These are phyloP conservation scores for Progne subis DNA, from an alignment of 2,113 vertebrate genomes.

Conservation along the genomic window DNA sequence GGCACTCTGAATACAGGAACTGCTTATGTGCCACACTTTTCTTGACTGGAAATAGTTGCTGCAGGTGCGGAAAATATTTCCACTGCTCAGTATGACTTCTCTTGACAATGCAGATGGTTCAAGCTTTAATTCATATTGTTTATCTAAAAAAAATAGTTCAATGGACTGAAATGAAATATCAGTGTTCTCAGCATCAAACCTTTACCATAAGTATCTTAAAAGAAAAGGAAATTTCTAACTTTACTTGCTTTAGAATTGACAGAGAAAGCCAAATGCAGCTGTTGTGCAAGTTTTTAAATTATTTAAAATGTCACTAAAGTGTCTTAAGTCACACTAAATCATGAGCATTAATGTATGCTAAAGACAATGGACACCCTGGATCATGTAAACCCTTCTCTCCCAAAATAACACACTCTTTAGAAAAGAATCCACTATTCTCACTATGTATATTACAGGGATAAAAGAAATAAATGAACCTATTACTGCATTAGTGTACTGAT, in stretches of 20 bases:
- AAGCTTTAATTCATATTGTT: not conserved
- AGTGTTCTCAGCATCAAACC: not conserved
- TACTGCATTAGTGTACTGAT: not conserved
- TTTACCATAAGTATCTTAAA: not conserved
- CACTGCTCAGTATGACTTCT: not conserved
- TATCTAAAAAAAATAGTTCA: not conserved
- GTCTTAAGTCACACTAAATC: not conserved
- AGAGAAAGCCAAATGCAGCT: not conserved
- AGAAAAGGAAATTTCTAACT: not conserved
- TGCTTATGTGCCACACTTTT: not conserved
- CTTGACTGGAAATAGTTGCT: not conserved
- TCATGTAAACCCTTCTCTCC: not conserved
- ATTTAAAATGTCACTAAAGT: not conserved
- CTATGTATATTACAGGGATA: not conserved
- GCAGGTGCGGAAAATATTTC: not conserved
- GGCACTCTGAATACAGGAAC: not conserved
- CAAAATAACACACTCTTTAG: not conserved
- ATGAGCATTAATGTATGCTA: not conserved
- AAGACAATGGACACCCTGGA: not conserved
- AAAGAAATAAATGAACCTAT: not conserved
- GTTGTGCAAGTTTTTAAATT: not conserved
- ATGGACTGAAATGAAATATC: not conserved
- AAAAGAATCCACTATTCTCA: not conserved
- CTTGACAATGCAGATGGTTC: not conserved
- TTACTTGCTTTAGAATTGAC: not conserved